phyloP scores from a whole-genome alignment of 2,888 invertebrate species.

The Marasmarcha lunaedactyla region DNA sequence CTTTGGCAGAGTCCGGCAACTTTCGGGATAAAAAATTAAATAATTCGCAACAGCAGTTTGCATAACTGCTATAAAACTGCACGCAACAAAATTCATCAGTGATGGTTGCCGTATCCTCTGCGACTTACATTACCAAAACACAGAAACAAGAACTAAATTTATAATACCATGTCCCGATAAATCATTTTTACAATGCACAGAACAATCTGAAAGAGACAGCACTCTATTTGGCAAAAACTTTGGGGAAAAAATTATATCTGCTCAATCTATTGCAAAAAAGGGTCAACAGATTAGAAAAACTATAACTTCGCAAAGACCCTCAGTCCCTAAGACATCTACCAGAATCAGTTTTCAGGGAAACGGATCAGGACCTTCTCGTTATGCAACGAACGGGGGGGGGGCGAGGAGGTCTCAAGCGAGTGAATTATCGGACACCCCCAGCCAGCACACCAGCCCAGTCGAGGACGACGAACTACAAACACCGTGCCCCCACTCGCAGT shows the following conservation, averaged over 20 bases:
- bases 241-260: conserved; percentile 14
- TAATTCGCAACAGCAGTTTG: not conserved
- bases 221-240: conserved; percentile 10
- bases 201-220: conserved; percentile 10
- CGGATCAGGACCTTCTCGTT: too few species aligned
- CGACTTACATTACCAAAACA: conserved; percentile 7
- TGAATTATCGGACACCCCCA: too few species aligned
- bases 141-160: conserved; percentile 6
- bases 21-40: conserved; percentile 1
- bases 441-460: not conserved
- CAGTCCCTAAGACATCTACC: not conserved
- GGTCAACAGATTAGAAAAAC: conserved; percentile 2
- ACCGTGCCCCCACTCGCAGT: not conserved
- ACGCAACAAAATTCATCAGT: conserved; percentile 5
- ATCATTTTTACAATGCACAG: conserved; percentile 6
- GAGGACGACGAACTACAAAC: not conserved
- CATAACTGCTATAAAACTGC: conserved; percentile 1
- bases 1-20: not conserved
- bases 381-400: too few species aligned
- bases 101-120: conserved; percentile 10
- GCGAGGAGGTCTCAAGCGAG: too few species aligned
- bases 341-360: not conserved
- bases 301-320: not conserved
- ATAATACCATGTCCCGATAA: conserved; percentile 7
- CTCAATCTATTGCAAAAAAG: conserved; percentile 12